phyloP scores from a whole-genome alignment of 2,888 invertebrate species.

The Amaurobius ferox region DNA sequence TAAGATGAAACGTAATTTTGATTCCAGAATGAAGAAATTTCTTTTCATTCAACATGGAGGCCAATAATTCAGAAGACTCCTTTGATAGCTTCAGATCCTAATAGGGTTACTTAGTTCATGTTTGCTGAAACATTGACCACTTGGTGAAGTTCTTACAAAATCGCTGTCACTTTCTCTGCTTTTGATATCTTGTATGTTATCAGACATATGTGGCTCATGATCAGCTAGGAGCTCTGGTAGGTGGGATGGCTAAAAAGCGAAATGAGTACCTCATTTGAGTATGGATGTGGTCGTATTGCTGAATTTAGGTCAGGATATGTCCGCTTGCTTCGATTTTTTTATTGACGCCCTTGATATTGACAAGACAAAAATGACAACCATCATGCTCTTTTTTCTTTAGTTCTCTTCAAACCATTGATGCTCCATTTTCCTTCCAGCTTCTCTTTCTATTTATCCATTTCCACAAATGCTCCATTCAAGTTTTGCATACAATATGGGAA shows the following conservation, averaged over 20 bases:
- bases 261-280: background rate
- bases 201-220: too few relatives aligned
- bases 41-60: conserved; percentile 19
- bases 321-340: too few relatives aligned
- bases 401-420: too few relatives aligned
- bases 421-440: too few relatives aligned
- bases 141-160: conserved; percentile 17
- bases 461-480: too few relatives aligned
- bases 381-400: too few relatives aligned
- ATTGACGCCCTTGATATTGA: too few relatives aligned
- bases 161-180: conserved; percentile 19
- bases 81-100: conserved; percentile 33
- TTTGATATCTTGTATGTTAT: too few relatives aligned
- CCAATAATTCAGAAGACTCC: conserved; percentile 41
- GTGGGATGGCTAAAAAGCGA: background rate
- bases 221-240: too few relatives aligned
- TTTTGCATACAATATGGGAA: too few relatives aligned
- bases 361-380: too few relatives aligned
- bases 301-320: background rate
- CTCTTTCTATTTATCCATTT: too few relatives aligned
- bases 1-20: conserved; percentile 41
- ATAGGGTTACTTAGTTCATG: conserved; percentile 12
- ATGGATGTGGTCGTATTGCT: background rate
- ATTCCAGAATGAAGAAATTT: conserved; percentile 2
- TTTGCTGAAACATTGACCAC: conserved; percentile 30